Conservation (phyloP, 2,888 invertebrate genomes). For the Eupithecia vulgata region DNA sequence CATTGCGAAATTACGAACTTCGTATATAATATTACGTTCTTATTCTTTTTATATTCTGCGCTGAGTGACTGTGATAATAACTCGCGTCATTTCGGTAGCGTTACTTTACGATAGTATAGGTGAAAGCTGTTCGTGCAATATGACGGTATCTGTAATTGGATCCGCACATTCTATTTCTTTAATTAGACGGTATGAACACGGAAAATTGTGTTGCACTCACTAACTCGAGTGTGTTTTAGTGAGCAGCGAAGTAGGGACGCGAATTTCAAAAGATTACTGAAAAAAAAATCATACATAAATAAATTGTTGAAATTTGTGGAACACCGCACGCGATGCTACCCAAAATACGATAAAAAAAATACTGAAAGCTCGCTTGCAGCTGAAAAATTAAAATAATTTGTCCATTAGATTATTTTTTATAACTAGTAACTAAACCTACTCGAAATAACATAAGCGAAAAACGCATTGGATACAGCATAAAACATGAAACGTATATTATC, state of each 20-base stretch:
- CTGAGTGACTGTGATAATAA: slow-evolving; percentile 57
- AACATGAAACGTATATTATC: too few relatives aligned
- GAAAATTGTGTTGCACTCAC: neutral
- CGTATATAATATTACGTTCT: neutral
- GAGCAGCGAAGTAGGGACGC: too few relatives aligned
- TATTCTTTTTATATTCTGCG: slow-evolving; percentile 15
- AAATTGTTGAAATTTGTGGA: too few relatives aligned
- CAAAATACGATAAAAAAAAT: neutral
- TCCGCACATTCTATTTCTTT: slow-evolving; percentile 34
- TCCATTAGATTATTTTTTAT: too few relatives aligned
- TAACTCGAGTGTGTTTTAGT: neutral
- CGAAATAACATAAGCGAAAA: too few relatives aligned
- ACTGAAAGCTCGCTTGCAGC: neutral
- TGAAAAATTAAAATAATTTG: too few relatives aligned
- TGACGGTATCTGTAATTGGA: slow-evolving; percentile 41
- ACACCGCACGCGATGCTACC: neutral
- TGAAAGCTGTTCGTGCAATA: slow-evolving; percentile 52
- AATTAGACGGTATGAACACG: slow-evolving; percentile 16
- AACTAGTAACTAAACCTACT: too few relatives aligned
- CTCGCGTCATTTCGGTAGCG: slow-evolving; percentile 50
- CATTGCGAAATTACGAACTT: slow-evolving; percentile 47
- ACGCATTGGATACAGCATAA: too few relatives aligned
- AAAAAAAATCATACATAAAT: too few relatives aligned
- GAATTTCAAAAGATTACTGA: too few relatives aligned
- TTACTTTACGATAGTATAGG: slow-evolving; percentile 47